phyloP scores from a whole-genome alignment of 1,140 invertebrate species.

The Trinorchestia longiramus region DNA sequence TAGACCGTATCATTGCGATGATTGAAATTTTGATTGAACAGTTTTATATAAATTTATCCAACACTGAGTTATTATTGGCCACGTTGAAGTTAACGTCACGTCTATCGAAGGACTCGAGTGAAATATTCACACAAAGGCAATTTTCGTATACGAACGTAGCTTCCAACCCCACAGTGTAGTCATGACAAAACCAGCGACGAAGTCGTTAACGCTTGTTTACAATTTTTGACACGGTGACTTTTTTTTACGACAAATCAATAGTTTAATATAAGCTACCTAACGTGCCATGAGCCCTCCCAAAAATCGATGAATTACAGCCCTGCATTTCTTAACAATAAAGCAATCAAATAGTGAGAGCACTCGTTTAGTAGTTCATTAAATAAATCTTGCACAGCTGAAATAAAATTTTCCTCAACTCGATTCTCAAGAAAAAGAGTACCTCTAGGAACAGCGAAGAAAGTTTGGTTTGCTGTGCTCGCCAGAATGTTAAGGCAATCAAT shows the following conservation, averaged over 20 bases:
- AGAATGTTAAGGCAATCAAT: constrained; percentile 52
- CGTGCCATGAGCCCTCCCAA: no score
- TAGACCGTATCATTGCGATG: background rate
- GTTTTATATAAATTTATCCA: background rate
- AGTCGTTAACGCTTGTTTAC: no score
- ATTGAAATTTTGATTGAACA: background rate
- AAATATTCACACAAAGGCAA: background rate
- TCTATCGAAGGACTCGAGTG: background rate
- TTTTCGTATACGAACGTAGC: no score
- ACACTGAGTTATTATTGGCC: no score
- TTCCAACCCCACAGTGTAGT: background rate
- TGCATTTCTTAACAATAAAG: background rate
- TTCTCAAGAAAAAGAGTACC: constrained; percentile 15
- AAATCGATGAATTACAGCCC: no score
- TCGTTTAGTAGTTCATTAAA: background rate
- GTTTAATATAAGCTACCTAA: no score
- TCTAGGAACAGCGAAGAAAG: background rate
- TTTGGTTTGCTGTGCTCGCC: background rate
- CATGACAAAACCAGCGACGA: no score
- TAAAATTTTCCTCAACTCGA: background rate
- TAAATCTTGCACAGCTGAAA: background rate
- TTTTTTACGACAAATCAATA: no score
- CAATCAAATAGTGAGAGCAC: background rate
- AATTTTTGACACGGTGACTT: no score
- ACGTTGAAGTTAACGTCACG: background rate